These are phyloP conservation scores for Galerucella calmariensis DNA, from an alignment of 2,888 invertebrate genomes.

Conservation along the genomic window DNA sequence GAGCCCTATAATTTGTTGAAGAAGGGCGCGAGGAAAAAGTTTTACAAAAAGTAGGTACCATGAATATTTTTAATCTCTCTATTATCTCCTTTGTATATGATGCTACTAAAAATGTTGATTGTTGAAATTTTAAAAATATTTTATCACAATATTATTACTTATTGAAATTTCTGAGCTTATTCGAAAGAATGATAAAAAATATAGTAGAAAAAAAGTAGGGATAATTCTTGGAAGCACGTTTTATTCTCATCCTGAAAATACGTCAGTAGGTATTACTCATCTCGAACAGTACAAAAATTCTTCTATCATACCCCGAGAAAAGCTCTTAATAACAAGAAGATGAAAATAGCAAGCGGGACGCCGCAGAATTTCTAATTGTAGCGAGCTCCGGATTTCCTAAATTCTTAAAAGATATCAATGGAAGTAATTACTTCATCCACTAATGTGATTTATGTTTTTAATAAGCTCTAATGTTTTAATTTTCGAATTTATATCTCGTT, in stretches of 20 bases:
- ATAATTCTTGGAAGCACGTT: too few species aligned
- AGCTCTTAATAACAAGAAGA: conserved; percentile 47
- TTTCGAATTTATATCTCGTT: conserved; percentile 50
- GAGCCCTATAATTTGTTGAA: too few species aligned
- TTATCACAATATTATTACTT: too few species aligned
- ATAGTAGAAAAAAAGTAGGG: too few species aligned
- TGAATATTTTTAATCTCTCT: too few species aligned
- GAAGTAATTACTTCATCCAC: conserved; percentile 55
- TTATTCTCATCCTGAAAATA: background rate
- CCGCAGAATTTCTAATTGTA: conserved; percentile 55
- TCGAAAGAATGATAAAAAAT: too few species aligned
- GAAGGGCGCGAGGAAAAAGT: too few species aligned
- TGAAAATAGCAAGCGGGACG: conserved; percentile 42
- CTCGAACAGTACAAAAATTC: conserved; percentile 39
- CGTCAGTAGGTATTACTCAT: conserved; percentile 21
- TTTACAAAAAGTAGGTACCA: too few species aligned
- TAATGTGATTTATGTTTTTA: conserved; percentile 57
- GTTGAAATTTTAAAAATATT: too few species aligned
- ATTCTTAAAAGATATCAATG: conserved; percentile 62
- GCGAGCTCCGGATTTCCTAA: conserved; percentile 57
- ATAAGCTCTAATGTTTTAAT: conserved; percentile 54
- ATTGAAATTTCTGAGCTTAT: too few species aligned
- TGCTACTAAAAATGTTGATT: too few species aligned
- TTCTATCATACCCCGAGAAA: conserved; percentile 33
- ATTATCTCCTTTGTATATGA: too few species aligned